These are phyloP conservation scores for Colletes gigas DNA, from an alignment of 1,140 invertebrate genomes.

Conservation along the genomic window DNA sequence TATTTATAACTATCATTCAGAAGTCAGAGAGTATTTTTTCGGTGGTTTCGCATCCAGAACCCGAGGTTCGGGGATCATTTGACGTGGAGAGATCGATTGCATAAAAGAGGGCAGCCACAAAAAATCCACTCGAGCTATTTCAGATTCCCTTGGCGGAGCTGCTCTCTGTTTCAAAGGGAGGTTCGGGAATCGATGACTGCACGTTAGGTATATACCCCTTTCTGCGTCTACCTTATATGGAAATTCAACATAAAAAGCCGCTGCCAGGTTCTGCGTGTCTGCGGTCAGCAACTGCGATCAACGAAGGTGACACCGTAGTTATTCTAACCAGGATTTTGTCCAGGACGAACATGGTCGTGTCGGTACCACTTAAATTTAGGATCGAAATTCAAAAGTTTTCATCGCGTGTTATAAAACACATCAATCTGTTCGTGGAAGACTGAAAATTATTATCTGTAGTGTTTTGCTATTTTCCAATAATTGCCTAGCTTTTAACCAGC, in stretches of 20 bases:
- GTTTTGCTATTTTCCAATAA: too few relatives aligned
- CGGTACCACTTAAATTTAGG: background rate
- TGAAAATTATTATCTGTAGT: too few relatives aligned
- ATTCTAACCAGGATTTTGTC: background rate
- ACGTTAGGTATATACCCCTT: constrained; percentile 52
- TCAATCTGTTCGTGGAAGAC: too few relatives aligned
- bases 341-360: background rate
- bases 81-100: constrained; percentile 22
- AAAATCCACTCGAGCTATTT: constrained; percentile 48
- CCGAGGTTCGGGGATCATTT: background rate
- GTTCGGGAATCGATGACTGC: constrained; percentile 52
- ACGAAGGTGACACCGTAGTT: constrained; percentile 49
- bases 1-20: too few relatives aligned
- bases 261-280: constrained; percentile 63
- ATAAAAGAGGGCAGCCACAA: constrained; percentile 22
- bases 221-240: constrained; percentile 69
- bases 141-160: constrained; percentile 63
- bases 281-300: constrained; percentile 58
- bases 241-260: constrained; percentile 72
- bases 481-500: too few relatives aligned
- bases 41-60: background rate
- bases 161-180: constrained; percentile 62
- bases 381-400: too few relatives aligned
- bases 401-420: too few relatives aligned
- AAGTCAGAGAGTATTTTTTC: background rate